Evolutionary conservation across 2,888 invertebrate genomes (phyloP).

Genomic region (Mythimna impura): DNA sequence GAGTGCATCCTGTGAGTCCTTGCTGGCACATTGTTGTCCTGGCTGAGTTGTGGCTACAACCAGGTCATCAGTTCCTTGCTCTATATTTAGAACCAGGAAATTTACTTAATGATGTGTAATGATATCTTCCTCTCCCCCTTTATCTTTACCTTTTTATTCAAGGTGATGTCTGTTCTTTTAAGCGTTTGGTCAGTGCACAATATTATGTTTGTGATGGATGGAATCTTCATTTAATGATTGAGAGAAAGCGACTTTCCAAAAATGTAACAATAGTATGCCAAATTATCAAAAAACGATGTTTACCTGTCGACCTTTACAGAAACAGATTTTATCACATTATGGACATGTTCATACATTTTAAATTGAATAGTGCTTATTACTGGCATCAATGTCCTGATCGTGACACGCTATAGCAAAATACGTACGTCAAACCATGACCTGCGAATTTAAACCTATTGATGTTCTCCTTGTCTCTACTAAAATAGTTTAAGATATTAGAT

Average conservation of each 20-base stretch:
- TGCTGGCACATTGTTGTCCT: not conserved
- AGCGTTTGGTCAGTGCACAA: not conserved
- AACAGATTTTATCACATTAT: not conserved
- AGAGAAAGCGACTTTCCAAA: not conserved
- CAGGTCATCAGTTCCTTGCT: slow-evolving; percentile 43
- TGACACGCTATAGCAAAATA: not conserved
- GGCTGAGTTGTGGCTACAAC: slow-evolving; percentile 3
- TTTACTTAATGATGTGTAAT: not conserved
- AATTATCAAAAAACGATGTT: not conserved
- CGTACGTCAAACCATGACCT: not conserved
- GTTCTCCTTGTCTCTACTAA: not conserved
- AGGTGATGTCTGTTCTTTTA: not conserved
- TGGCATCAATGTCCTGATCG: not conserved
- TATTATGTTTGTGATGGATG: not conserved
- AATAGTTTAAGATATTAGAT: not conserved
- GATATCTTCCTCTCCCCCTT: not conserved
- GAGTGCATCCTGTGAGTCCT: slow-evolving; percentile 39
- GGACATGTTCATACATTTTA: not conserved
- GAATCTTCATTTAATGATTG: not conserved
- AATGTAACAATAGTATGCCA: not conserved
- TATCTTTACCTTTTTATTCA: slow-evolving; percentile 9
- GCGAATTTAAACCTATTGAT: not conserved
- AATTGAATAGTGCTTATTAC: not conserved
- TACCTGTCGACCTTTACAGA: not conserved
- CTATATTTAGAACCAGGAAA: slow-evolving; percentile 13